Evolutionary conservation across 2,113 vertebrate species (phyloP).

Genomic region (Rhea americana): DNA sequence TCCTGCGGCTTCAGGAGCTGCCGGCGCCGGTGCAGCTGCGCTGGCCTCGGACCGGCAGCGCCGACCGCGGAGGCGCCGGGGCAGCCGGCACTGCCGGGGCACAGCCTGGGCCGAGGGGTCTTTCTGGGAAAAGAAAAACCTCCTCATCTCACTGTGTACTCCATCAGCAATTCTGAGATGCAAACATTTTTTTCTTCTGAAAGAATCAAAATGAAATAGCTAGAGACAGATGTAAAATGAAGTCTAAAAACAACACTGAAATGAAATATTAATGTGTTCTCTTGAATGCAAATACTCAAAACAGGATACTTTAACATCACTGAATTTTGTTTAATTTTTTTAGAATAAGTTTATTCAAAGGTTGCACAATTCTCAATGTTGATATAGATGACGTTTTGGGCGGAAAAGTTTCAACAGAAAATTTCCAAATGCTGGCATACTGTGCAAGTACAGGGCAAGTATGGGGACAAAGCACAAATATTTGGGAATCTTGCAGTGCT

Average conservation of each 20-base stretch:
- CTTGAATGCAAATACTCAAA: not conserved
- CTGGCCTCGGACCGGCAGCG: not conserved
- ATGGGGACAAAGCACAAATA: not conserved
- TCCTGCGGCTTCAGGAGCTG: not conserved
- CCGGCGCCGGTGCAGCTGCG: not conserved
- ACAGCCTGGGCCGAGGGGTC: not conserved
- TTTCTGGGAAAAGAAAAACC: accelerated
- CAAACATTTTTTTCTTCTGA: not conserved
- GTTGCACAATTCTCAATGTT: not conserved
- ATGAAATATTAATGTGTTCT: not conserved
- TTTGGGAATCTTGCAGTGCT: not conserved
- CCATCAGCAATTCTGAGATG: not conserved
- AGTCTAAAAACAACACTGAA: not conserved
- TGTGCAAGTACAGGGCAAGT: no score
- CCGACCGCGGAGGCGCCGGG: no score
- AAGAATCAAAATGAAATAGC: not conserved
- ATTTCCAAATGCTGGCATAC: not conserved
- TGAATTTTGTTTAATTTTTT: not conserved
- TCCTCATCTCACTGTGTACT: not conserved
- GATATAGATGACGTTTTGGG: not conserved
- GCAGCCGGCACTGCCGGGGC: not conserved
- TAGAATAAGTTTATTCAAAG: not conserved
- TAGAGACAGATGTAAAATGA: not conserved
- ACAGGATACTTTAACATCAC: not conserved
- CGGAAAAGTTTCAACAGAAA: not conserved